Evolutionary conservation across 2,888 invertebrate species (phyloP).

Genomic region (Dyspetes luteomarginatus): DNA sequence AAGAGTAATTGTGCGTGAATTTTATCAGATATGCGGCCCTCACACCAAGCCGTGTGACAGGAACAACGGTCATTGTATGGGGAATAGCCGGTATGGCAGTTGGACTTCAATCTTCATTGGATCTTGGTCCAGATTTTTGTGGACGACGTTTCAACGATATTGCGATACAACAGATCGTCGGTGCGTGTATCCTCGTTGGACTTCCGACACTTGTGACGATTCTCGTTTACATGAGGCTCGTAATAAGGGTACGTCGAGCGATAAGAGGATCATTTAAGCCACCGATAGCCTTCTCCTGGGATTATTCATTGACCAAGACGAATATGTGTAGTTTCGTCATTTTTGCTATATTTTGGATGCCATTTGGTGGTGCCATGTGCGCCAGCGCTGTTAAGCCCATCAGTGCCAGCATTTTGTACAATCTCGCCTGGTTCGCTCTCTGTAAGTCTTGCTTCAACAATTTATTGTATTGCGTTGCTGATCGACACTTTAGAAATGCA

Average conservation of each 20-base stretch:
- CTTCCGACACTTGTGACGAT: conserved; percentile 86
- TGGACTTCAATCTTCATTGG: conserved; percentile 86
- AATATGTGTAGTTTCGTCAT: conserved; percentile 88
- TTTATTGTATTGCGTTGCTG: conserved; percentile 87
- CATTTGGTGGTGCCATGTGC: conserved; percentile 87
- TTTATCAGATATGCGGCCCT: conserved; percentile 83
- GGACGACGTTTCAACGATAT: conserved; percentile 85
- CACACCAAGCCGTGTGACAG: conserved; percentile 84
- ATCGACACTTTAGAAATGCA: conserved; percentile 88
- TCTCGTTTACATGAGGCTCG: conserved; percentile 85
- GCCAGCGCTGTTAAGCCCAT: conserved; percentile 84
- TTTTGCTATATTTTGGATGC: conserved; percentile 88
- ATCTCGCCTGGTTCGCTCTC: conserved; percentile 88
- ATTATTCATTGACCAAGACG: conserved; percentile 86
- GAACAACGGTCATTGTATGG: conserved; percentile 86
- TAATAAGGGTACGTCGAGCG: conserved; percentile 84
- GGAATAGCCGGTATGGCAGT: conserved; percentile 85
- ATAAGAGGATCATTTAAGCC: conserved; percentile 86
- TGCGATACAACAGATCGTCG: conserved; percentile 85
- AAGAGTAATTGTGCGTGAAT: not conserved
- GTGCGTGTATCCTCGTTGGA: conserved; percentile 86
- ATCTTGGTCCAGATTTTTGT: conserved; percentile 89
- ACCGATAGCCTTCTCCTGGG: conserved; percentile 86
- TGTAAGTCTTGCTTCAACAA: conserved; percentile 89
- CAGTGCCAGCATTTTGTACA: conserved; percentile 86